phyloP scores from a whole-genome alignment of 2,888 invertebrate genomes.

The Teleogryllus oceanicus region DNA sequence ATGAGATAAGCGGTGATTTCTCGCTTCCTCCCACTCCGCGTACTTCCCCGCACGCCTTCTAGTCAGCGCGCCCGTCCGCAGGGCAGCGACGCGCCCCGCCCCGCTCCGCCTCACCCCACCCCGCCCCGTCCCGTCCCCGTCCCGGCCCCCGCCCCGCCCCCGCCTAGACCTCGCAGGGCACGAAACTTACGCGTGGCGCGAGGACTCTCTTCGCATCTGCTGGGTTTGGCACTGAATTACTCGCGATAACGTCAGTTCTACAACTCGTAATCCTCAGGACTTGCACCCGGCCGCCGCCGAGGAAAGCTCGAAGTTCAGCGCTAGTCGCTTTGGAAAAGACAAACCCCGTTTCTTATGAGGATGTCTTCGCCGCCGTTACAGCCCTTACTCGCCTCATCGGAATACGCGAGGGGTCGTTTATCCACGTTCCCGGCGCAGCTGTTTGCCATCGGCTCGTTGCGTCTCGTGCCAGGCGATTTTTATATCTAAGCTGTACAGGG shows the following conservation, averaged over 20 bases:
- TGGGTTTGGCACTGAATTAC: neutral
- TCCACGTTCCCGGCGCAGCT: too few relatives aligned
- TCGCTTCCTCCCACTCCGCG: neutral
- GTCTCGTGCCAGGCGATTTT: too few relatives aligned
- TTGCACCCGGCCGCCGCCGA: neutral
- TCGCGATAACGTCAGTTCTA: conserved; percentile 18
- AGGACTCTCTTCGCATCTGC: neutral
- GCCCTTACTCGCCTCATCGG: too few relatives aligned
- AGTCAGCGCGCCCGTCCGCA: neutral
- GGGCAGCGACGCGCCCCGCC: neutral
- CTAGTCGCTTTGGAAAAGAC: too few relatives aligned
- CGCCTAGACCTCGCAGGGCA: neutral
- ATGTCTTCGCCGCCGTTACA: too few relatives aligned
- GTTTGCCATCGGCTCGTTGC: too few relatives aligned
- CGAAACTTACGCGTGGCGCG: neutral
- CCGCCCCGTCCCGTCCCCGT: neutral
- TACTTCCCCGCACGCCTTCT: neutral
- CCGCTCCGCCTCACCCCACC: neutral
- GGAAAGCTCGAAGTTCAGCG: neutral
- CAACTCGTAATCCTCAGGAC: conserved; percentile 9
- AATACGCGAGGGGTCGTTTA: too few relatives aligned
- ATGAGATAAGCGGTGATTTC: neutral
- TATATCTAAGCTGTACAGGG: too few relatives aligned
- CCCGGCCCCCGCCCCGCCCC: neutral
- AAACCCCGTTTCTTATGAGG: too few relatives aligned